A percentile compares a stretch with the other conserved stretches of the same genome.
Evolutionary conservation across 2,113 vertebrate species (phyloP).

Genomic region (Chionomys nivalis): DNA sequence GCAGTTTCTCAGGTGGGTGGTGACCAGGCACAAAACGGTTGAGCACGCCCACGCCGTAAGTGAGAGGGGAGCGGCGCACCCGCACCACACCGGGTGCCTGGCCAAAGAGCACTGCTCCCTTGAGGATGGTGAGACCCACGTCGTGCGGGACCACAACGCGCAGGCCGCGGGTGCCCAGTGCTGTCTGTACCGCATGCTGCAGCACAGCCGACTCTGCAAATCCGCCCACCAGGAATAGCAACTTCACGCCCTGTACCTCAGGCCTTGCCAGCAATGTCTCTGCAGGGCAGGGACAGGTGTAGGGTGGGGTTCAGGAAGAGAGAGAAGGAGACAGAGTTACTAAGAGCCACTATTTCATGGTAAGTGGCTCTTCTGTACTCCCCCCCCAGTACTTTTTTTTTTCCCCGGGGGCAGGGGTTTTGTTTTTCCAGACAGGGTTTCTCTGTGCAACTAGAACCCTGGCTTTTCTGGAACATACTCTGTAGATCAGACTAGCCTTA

Average conservation of each 20-base stretch:
- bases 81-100: constrained; percentile 95
- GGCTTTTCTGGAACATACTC: background rate
- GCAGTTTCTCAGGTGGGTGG: constrained; percentile 93
- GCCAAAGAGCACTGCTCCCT: constrained; percentile 96
- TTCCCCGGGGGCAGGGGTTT: background rate
- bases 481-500: background rate
- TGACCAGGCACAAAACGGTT: constrained; percentile 95
- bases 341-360: background rate
- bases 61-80: constrained; percentile 94
- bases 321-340: background rate
- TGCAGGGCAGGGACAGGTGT: constrained; percentile 62
- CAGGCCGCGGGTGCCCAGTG: constrained; percentile 87
- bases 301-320: rapidly evolving
- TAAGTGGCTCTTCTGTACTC: background rate
- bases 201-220: constrained; percentile 96
- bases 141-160: constrained; percentile 96
- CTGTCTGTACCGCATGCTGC: constrained; percentile 90
- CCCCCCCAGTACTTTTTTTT: background rate
- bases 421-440: background rate
- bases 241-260: constrained; percentile 92
- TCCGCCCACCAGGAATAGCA: constrained; percentile 97
- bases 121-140: constrained; percentile 96
- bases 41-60: constrained; percentile 95
- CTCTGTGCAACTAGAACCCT: background rate
- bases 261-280: constrained; percentile 91